These are phyloP conservation scores for Tiphia femorata DNA, from an alignment of 2,888 invertebrate species.

Conservation along the genomic window DNA sequence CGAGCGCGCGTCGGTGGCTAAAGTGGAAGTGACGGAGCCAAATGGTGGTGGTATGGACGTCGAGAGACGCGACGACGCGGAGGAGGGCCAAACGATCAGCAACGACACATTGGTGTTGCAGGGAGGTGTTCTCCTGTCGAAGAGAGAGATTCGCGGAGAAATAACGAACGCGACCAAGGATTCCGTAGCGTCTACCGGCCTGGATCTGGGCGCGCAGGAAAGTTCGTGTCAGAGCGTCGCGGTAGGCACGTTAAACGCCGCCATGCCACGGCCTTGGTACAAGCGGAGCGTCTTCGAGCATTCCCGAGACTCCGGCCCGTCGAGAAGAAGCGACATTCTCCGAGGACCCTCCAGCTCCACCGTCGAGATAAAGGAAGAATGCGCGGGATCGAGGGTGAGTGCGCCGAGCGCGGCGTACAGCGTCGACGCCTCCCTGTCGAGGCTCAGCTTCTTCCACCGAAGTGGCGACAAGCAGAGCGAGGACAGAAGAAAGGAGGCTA, in stretches of 20 bases:
- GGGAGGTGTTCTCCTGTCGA: conserved; percentile 57
- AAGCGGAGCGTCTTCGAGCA: conserved; percentile 71
- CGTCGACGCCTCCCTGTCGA: conserved; percentile 70
- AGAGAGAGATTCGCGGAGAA: conserved; percentile 36
- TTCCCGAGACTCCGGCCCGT: conserved; percentile 49
- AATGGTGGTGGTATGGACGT: conserved; percentile 39
- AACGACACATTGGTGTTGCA: conserved; percentile 64
- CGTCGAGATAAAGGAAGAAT: conserved; percentile 40
- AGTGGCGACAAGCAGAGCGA: conserved; percentile 49
- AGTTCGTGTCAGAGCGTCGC: conserved; percentile 18
- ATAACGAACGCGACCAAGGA: not conserved
- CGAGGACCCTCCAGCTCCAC: conserved; percentile 35
- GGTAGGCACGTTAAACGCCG: conserved; percentile 37
- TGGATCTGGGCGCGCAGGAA: no score
- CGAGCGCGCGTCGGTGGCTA: not conserved
- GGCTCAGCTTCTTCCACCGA: conserved; percentile 63
- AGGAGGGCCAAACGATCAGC: conserved; percentile 48
- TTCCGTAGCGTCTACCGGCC: not conserved
- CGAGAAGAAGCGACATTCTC: conserved; percentile 49
- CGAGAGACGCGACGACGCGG: conserved; percentile 21
- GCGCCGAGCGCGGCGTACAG: conserved; percentile 37
- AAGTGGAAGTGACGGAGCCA: conserved; percentile 13
- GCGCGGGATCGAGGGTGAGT: conserved; percentile 29
- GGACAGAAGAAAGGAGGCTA: conserved; percentile 66
- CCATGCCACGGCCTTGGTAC: conserved; percentile 76